A percentile compares a stretch with the other conserved stretches of the same genome.
Evolutionary conservation across 35 echinoderm and acorn worm genomes (phyloP).

Genomic region (Holothuria glaberrima): DNA sequence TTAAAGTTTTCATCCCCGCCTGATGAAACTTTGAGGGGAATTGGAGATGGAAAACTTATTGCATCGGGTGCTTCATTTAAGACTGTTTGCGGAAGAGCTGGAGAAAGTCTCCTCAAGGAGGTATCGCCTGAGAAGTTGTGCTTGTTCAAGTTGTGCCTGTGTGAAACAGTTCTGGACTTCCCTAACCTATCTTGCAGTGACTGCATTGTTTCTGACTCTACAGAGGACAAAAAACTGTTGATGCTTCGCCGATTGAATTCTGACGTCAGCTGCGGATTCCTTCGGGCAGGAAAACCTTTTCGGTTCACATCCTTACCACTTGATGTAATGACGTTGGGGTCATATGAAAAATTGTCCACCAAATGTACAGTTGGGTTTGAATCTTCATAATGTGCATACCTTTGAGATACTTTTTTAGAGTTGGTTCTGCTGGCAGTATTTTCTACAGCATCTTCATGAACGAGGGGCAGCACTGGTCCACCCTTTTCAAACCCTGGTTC

Average conservation of each 20-base stretch:
- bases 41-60: not conserved
- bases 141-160: not conserved
- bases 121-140: not conserved
- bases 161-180: not conserved
- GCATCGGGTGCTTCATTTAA: not conserved
- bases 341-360: conserved; percentile 6
- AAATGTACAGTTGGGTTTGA: not conserved
- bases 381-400: not conserved
- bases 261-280: conserved; percentile 3
- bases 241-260: conserved; percentile 17
- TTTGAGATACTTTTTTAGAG: not conserved
- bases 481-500: not conserved
- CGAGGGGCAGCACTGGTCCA: not conserved
- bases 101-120: not conserved
- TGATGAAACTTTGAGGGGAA: not conserved
- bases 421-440: not conserved
- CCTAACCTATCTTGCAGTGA: conserved; percentile 25
- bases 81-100: conserved; percentile 12
- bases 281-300: conserved; percentile 10
- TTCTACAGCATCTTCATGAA: not conserved
- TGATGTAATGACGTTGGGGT: not conserved
- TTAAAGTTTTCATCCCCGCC: conserved; percentile 8
- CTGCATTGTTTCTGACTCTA: conserved; percentile 36
- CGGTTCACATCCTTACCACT: not conserved
- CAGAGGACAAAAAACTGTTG: conserved; percentile 10